Conservation (phyloP, 1,140 invertebrate genomes). For the Panagrolaimus sp. region DNA sequence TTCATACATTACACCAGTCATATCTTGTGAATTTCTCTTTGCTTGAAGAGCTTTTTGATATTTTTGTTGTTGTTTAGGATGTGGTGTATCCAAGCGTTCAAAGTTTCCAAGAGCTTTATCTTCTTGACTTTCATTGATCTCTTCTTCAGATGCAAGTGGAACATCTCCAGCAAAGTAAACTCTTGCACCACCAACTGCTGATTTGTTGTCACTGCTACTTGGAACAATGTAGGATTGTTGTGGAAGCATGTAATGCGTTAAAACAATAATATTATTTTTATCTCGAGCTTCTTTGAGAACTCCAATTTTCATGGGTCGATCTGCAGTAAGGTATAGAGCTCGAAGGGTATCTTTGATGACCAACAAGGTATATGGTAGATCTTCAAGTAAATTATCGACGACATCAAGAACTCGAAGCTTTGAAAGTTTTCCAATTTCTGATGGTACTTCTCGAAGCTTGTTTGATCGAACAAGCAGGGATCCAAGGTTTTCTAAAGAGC, state of each 20-base stretch:
- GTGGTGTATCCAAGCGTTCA: background rate
- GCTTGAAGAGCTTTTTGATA: constrained; percentile 6
- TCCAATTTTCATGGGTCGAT: background rate
- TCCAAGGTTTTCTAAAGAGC: background rate
- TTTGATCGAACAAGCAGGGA: background rate
- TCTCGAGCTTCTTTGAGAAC: background rate
- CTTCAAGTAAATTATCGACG: constrained; percentile 6
- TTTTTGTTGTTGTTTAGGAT: background rate
- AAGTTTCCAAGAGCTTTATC: background rate
- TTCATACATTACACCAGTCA: background rate
- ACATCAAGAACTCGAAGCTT: background rate
- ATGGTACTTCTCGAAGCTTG: background rate
- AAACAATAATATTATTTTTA: background rate
- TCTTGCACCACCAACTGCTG: background rate
- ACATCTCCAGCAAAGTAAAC: background rate
- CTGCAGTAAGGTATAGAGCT: background rate
- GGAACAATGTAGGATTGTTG: background rate
- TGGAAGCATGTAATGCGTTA: background rate
- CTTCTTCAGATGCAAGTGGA: background rate
- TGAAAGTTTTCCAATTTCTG: background rate
- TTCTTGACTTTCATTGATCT: background rate
- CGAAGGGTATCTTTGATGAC: background rate
- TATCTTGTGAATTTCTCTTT: background rate
- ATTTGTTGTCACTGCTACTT: background rate
- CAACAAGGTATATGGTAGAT: background rate